Evolutionary conservation across 2,113 vertebrate species (phyloP), one percentile per base, ranked within the genome.

Genomic region (Psittacula cyanocephala): DNA sequence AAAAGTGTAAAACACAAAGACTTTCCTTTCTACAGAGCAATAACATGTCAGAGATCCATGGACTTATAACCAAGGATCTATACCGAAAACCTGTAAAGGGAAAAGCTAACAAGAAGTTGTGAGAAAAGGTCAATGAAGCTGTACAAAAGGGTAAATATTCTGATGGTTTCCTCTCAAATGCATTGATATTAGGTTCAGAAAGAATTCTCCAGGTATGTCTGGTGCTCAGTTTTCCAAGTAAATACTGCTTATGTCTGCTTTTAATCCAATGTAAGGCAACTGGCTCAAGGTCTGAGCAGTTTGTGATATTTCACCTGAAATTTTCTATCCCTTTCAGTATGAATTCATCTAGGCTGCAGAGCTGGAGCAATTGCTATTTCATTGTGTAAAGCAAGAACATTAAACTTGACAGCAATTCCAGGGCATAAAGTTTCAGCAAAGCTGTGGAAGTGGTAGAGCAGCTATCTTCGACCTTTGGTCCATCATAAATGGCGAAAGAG

Each of bases 91-190:
- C 80, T 72, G 77, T 86, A 78, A 92, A 89, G 83, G 88, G 88
- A 90, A 92, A 97, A 94, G 82, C 83, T 93, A 96, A 88, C 72
- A 84, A 93, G 91, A 91, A 82, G 39, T 80, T 93, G 80, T 85
- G 82, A 94, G 88, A 81, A 92, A 95, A 95, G 92, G 92, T 95
- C 52, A 11, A 96, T 94, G 77, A 93, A 89, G 86, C 81, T 79
- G 70, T 72, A 87, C 91, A 85, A 95, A 91, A 94, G 93, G 86
- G 86, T 95, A 91, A 93, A 93, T 96, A 96, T 96, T 96, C 92
- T 87, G 88, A 93, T 95, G 74, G 76, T 85, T 95, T 87, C 52
- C 53, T 94, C 86, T 94, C 81, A 92, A 72, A 96, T 76, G 27
- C 81, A 57, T 91, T 96, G 91, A 79, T 96, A 95, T 75, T 86